Evolutionary conservation across 2,113 vertebrate genomes (phyloP).

Genomic region (Psettodes erumei): DNA sequence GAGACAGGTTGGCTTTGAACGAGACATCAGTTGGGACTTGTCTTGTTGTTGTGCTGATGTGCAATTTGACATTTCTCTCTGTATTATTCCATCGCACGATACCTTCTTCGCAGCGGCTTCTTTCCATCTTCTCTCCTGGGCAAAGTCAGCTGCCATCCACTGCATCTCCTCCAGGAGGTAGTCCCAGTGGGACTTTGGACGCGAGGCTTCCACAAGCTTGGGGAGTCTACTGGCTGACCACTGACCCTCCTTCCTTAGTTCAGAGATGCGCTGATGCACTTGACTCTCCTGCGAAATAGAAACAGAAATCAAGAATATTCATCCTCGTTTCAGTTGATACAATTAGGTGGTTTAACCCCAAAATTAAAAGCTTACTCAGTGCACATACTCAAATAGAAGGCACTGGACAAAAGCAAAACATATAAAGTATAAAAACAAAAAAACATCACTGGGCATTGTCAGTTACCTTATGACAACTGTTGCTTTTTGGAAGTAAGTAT

Average conservation of each 20-base stretch:
- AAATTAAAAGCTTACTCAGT: not conserved
- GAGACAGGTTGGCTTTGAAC: conserved; percentile 5
- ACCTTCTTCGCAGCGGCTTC: conserved; percentile 97
- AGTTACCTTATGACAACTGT: not conserved
- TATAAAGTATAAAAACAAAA: not conserved
- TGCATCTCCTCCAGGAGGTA: conserved; percentile 98
- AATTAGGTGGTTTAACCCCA: not conserved
- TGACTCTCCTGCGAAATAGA: conserved; percentile 86
- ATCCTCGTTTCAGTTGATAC: not conserved
- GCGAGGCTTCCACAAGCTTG: conserved; percentile 91
- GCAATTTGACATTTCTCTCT: not conserved
- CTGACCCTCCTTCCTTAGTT: conserved; percentile 93
- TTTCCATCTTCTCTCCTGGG: conserved; percentile 97
- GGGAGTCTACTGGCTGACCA: conserved; percentile 94
- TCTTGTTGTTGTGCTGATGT: not conserved
- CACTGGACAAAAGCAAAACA: not conserved
- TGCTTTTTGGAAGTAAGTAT: not conserved
- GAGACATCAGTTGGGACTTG: not conserved
- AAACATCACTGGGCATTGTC: not conserved
- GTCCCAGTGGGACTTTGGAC: conserved; percentile 97
- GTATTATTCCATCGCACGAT: conserved; percentile 2
- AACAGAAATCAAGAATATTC: not conserved
- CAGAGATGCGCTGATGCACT: conserved; percentile 91
- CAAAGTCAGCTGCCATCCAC: conserved; percentile 99
- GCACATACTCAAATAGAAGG: not conserved